phyloP scores from a whole-genome alignment of 1,140 invertebrate species.

The Brachionus plicatilis region DNA sequence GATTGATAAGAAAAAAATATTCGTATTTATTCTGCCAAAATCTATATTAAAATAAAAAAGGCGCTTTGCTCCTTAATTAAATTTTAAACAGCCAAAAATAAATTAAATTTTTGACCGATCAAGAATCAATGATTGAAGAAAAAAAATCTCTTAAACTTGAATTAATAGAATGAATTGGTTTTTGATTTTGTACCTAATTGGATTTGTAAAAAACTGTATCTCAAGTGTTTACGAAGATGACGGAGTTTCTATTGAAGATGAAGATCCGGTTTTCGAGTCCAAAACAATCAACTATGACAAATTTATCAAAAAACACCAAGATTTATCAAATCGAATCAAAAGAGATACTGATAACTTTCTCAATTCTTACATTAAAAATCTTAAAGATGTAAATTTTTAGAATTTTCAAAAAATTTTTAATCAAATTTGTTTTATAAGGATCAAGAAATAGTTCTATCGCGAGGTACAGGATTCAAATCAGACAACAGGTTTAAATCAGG shows the following conservation, averaged over 20 bases:
- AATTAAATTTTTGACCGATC: neutral
- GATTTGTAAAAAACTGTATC: neutral
- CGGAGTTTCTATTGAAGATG: constrained; percentile 16
- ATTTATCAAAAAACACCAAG: neutral
- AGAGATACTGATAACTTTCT: constrained; percentile 17
- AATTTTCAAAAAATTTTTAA: neutral
- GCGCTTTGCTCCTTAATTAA: neutral
- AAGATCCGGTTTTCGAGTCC: neutral
- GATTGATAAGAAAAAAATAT: too few species aligned
- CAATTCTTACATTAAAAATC: constrained; percentile 22
- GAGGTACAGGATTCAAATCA: constrained; percentile 14
- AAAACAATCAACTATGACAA: neutral
- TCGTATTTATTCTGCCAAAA: neutral
- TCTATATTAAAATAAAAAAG: neutral
- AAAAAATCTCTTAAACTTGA: neutral
- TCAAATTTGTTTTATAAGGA: neutral
- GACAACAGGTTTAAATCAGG: constrained; percentile 11
- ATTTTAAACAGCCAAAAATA: neutral
- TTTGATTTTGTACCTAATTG: neutral
- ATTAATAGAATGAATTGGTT: neutral
- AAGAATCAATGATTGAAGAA: neutral
- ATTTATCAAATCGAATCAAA: neutral
- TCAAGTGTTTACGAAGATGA: neutral
- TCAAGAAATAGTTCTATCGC: constrained; percentile 33
- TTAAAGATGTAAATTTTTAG: neutral